A percentile compares a stretch with the other conserved stretches of the same genome.
Evolutionary conservation across 2,888 invertebrate genomes (phyloP).

Genomic region (Phengaris arion): DNA sequence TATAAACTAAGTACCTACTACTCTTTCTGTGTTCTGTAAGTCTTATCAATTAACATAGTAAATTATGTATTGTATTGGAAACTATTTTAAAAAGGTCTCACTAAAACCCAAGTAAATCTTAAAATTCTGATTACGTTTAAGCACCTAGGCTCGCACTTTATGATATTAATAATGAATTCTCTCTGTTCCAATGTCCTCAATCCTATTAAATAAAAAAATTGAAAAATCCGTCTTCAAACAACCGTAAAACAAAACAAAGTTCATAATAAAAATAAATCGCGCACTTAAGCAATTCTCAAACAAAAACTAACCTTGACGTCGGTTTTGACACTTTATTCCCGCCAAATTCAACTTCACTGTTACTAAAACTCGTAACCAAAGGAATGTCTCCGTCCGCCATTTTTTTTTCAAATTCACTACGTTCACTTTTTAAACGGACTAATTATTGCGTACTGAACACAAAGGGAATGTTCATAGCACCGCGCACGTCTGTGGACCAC

Average conservation of each 20-base stretch:
- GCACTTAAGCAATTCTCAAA: not conserved
- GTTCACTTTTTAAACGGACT: conserved; percentile 35
- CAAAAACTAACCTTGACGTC: conserved; percentile 68
- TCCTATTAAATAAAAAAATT: not conserved
- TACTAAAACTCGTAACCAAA: conserved; percentile 67
- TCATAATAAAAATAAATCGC: not conserved
- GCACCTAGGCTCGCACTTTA: too few species aligned
- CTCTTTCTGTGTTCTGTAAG: not conserved
- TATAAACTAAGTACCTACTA: not conserved
- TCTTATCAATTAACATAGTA: not conserved
- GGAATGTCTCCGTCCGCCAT: conserved; percentile 74
- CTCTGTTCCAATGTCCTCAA: not conserved
- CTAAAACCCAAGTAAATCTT: not conserved
- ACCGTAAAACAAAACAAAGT: not conserved
- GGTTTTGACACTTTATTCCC: conserved; percentile 64
- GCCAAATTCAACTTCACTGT: conserved; percentile 68
- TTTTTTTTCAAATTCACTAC: conserved; percentile 43
- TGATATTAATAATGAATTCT: too few species aligned
- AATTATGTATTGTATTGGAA: not conserved
- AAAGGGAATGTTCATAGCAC: conserved; percentile 36
- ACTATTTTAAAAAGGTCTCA: not conserved
- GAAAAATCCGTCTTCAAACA: not conserved
- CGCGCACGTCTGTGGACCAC: conserved; percentile 49
- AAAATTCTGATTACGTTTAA: not conserved
- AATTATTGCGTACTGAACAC: conserved; percentile 32